Conservation (phyloP, 2,113 vertebrate genomes). For the Ellobius talpinus region DNA sequence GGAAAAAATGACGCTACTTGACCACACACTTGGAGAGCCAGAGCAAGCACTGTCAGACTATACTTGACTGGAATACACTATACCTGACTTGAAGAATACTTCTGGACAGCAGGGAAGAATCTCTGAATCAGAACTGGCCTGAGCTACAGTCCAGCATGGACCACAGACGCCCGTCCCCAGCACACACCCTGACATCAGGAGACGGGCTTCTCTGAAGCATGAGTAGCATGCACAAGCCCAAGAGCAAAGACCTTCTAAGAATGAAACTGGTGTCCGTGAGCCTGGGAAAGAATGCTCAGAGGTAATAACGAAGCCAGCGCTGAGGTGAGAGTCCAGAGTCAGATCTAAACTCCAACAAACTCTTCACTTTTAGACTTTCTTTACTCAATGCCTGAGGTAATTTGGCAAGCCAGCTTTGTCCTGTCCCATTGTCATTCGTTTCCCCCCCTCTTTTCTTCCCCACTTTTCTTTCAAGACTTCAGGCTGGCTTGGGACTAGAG, state of each 20-base stretch:
- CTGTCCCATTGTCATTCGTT: fast-evolving
- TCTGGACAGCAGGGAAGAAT: neutral
- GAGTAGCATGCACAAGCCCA: neutral
- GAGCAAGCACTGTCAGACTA: neutral
- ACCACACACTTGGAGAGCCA: neutral
- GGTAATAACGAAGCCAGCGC: neutral
- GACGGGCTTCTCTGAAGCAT: neutral
- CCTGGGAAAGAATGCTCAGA: neutral
- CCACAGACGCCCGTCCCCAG: neutral
- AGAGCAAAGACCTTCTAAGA: neutral
- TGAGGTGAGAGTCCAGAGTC: neutral
- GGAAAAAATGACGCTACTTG: neutral
- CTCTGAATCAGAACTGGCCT: neutral
- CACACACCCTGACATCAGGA: neutral
- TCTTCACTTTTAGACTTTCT: neutral
- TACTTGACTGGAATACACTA: neutral
- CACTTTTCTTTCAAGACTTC: neutral
- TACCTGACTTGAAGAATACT: no score
- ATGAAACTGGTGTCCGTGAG: neutral
- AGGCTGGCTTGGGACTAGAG: neutral
- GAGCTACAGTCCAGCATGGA: neutral
- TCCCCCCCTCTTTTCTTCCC: neutral
- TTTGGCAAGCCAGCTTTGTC: neutral
- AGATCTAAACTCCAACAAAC: neutral
- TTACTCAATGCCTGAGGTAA: neutral